Conservation (phyloP, 2,113 vertebrate species). For the Percopsis transmontana region DNA sequence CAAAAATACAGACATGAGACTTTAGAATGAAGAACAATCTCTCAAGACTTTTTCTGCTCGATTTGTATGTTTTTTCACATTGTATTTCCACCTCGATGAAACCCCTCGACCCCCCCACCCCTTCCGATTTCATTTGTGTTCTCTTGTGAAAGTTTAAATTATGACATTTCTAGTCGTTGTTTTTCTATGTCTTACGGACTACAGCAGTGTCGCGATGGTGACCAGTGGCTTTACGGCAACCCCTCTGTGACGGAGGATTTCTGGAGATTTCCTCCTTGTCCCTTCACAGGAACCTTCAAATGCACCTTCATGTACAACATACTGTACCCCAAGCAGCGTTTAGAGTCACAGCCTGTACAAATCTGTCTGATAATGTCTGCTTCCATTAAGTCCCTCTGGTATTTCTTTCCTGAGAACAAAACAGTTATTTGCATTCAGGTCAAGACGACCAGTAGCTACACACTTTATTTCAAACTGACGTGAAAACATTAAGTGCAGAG, state of each 20-base stretch:
- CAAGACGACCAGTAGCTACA: conserved; percentile 49
- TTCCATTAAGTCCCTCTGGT: conserved; percentile 38
- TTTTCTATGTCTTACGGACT: conserved; percentile 52
- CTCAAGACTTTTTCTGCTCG: conserved; percentile 61
- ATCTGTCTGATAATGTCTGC: conserved; percentile 15
- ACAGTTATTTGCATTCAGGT: conserved; percentile 46
- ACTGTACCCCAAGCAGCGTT: conserved; percentile 39
- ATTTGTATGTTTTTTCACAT: conserved; percentile 50
- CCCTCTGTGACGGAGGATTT: conserved; percentile 56
- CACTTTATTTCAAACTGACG: conserved; percentile 55
- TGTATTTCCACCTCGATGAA: conserved; percentile 55
- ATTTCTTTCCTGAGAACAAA: conserved; percentile 32
- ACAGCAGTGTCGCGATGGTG: conserved; percentile 44
- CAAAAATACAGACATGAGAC: conserved; percentile 38
- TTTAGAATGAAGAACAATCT: conserved; percentile 67
- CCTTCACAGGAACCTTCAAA: conserved; percentile 48
- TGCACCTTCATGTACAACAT: conserved; percentile 46
- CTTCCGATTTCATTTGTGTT: conserved; percentile 66
- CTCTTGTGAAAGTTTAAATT: conserved; percentile 68
- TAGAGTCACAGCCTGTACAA: conserved; percentile 19
- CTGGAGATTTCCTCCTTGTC: conserved; percentile 27
- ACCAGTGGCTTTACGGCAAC: conserved; percentile 44
- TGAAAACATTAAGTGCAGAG: conserved; percentile 59
- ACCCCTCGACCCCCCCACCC: conserved; percentile 35
- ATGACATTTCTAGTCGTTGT: conserved; percentile 59